Base-by-base conservation (phyloP, 1,140 invertebrate genomes). In the Diorhabda carinulata region DNA sequence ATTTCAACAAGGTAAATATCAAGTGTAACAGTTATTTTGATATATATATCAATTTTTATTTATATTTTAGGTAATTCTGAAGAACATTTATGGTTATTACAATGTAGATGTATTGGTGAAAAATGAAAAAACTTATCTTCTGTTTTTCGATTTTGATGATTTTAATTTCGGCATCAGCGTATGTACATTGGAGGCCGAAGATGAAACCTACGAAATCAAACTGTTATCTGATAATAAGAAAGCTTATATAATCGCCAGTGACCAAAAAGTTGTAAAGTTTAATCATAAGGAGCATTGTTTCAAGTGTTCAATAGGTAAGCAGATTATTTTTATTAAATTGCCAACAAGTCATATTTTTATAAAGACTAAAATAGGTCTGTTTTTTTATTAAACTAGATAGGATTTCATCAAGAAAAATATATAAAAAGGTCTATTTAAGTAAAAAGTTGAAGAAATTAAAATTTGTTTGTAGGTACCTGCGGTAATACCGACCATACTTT, bases 81-180 rank as follows among this genome's bases (percentile, higher is more conserved):
- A 67, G 43, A 58, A 47, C 25, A 43, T 59, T n/a, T 60, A 43
- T 57, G 63, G 63, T 7, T 64, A 64, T 40, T 57, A 64, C 41
- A 57, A 57, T 56, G 47, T 64, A 10, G 63, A 64, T 41, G 63
- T 64, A 9, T 40, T 64, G 10, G 63, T 64, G 5, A 64, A 64
- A 42, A 25, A 64, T 57, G 41, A 56, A 7, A 64, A 56, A 64
- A 64, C 63, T 5, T 64, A 64, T 64, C 10, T 64, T 25, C 7
- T 64, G 41, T 57, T 67, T n/a, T 67, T 59, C n/a, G 58, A 67
- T 45, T 66, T 66, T 43, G 41, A 67, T 52, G 57, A 60, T 3
- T n/a, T 8, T 2, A n/a, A 7, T 2, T 66, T 66, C 43, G 64
- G 56, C 4, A 40, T 60, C 10, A 60, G 65, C n/a, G 57, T 59